Conservation (phyloP, 2,888 invertebrate species). For the Heliconius sara region DNA sequence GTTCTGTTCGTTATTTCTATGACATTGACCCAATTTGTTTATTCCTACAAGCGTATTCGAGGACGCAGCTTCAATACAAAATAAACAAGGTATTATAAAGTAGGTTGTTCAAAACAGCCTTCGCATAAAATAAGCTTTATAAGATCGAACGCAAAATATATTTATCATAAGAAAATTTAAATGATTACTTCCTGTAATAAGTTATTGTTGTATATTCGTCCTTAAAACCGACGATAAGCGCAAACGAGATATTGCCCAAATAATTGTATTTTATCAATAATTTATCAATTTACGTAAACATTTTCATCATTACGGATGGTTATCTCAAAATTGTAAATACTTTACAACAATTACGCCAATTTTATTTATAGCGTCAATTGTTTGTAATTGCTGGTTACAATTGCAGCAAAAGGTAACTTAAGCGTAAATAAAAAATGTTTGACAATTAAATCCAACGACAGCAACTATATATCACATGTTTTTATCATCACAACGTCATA, state of each 20-base stretch:
- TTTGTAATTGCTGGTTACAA: slow-evolving; percentile 25
- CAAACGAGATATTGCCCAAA: slow-evolving; percentile 26
- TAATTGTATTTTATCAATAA: slow-evolving; percentile 37
- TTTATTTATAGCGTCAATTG: slow-evolving; percentile 11
- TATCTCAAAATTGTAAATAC: slow-evolving; percentile 26
- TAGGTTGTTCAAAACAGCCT: slow-evolving; percentile 41
- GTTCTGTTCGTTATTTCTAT: slow-evolving; percentile 32
- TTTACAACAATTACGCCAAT: slow-evolving; percentile 30
- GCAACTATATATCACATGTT: slow-evolving; percentile 20
- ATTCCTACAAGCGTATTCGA: slow-evolving; percentile 21
- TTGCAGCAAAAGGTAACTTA: slow-evolving; percentile 17
- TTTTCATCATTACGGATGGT: slow-evolving; percentile 29
- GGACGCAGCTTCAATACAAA: slow-evolving; percentile 19
- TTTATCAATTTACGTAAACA: slow-evolving; percentile 35
- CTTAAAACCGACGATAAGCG: slow-evolving; percentile 27
- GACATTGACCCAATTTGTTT: slow-evolving; percentile 47
- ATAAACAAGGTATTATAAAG: slow-evolving; percentile 31
- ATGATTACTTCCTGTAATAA: slow-evolving; percentile 20
- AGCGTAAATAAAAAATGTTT: slow-evolving; percentile 20
- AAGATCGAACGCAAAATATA: slow-evolving; percentile 42
- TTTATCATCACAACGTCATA: slow-evolving; percentile 25
- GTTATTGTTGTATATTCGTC: slow-evolving; percentile 28
- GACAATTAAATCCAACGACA: slow-evolving; percentile 22
- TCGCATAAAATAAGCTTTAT: slow-evolving; percentile 40
- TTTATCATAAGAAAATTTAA: slow-evolving; percentile 41